phyloP scores from a whole-genome alignment of 2,888 invertebrate genomes.

The Himalopsyche kuldschensis region DNA sequence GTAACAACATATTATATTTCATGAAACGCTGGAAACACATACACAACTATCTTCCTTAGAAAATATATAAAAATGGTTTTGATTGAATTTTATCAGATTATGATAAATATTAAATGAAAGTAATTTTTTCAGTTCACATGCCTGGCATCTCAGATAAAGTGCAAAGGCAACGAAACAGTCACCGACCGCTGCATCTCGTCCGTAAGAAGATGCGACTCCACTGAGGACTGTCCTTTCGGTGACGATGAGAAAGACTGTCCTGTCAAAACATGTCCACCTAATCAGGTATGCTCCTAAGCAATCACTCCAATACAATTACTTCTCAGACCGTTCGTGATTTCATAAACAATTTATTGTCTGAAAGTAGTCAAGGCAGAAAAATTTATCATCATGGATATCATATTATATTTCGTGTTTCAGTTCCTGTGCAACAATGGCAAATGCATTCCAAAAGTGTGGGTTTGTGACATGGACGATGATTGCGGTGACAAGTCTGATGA shows the following conservation, averaged over 20 bases:
- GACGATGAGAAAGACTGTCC: constrained; percentile 76
- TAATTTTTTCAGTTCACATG: constrained; percentile 61
- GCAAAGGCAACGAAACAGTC: constrained; percentile 62
- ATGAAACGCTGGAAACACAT: too few relatives aligned
- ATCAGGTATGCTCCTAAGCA: not conserved
- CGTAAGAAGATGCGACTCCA: constrained; percentile 70
- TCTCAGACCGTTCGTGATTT: not conserved
- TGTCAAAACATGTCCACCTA: constrained; percentile 12
- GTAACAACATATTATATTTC: too few relatives aligned
- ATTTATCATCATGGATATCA: too few relatives aligned
- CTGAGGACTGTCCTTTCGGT: constrained; percentile 68
- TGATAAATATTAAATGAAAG: not conserved
- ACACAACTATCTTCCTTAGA: too few relatives aligned
- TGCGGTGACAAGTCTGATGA: constrained; percentile 73
- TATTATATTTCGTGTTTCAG: constrained; percentile 43
- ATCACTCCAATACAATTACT: not conserved
- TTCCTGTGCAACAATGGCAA: constrained; percentile 71
- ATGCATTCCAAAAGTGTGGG: constrained; percentile 80
- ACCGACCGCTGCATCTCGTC: constrained; percentile 66
- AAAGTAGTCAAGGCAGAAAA: too few relatives aligned
- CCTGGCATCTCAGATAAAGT: constrained; percentile 70
- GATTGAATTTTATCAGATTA: too few relatives aligned
- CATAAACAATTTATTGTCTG: not conserved
- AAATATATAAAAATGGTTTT: too few relatives aligned
- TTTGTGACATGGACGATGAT: constrained; percentile 77